Percentiles rank a stretch among this genome's conserved stretches.
Evolutionary conservation across 2,888 invertebrate species (phyloP).

Genomic region (Tolmerus cingulatus): DNA sequence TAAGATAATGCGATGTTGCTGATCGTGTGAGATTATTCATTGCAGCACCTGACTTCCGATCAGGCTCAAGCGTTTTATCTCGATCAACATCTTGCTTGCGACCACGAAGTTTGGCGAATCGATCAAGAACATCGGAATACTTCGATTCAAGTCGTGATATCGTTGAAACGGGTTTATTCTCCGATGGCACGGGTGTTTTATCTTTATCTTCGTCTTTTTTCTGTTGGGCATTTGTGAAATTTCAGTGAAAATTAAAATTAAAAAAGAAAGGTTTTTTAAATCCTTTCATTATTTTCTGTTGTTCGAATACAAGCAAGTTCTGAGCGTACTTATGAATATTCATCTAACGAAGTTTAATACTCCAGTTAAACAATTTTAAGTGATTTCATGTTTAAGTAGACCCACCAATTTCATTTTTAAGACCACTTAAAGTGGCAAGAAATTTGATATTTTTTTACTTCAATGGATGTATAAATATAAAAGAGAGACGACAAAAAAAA

Average conservation of each 20-base stretch:
- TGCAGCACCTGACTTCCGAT: slow-evolving; percentile 50
- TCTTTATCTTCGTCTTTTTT: slow-evolving; percentile 60
- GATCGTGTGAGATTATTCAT: slow-evolving; percentile 70
- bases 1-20: slow-evolving; percentile 75
- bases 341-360: background rate
- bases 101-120: slow-evolving; percentile 70
- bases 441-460: no score
- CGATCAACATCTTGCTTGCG: slow-evolving; percentile 66
- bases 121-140: slow-evolving; percentile 78
- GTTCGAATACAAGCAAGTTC: background rate
- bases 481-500: no score
- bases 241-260: background rate
- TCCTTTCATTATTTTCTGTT: background rate
- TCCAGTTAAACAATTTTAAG: background rate
- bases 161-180: slow-evolving; percentile 62
- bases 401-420: no score
- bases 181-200: slow-evolving; percentile 57
- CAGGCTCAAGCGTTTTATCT: slow-evolving; percentile 77
- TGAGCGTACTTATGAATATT: background rate
- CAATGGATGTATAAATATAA: no score
- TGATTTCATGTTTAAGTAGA: no score
- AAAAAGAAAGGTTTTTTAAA: background rate
- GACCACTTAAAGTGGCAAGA: no score
- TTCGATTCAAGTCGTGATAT: slow-evolving; percentile 80
- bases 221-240: slow-evolving; percentile 46